phyloP scores from a whole-genome alignment of 2,888 invertebrate genomes.

The Hoplodrina ambigua region DNA sequence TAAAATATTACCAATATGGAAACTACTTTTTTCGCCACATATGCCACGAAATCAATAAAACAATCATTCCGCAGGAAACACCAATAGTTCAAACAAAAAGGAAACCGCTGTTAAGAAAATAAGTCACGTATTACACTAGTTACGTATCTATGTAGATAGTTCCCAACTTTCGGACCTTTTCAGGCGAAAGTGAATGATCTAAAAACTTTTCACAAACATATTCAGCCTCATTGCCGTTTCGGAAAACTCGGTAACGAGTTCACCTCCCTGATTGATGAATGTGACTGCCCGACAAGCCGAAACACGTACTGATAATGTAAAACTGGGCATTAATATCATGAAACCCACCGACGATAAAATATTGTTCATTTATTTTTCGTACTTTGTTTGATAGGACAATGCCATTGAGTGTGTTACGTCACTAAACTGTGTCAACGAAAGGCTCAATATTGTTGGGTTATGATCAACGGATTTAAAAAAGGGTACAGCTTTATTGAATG shows the following conservation, averaged over 20 bases:
- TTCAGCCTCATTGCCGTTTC: constrained; percentile 80
- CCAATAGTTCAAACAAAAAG: constrained; percentile 40
- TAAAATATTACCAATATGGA: not conserved
- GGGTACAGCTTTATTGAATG: constrained; percentile 36
- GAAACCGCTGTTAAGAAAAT: constrained; percentile 54
- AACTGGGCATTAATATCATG: constrained; percentile 75
- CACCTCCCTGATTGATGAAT: constrained; percentile 87
- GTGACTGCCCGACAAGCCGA: constrained; percentile 70
- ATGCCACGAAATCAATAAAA: constrained; percentile 30
- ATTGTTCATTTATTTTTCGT: constrained; percentile 66
- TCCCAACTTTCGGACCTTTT: constrained; percentile 70
- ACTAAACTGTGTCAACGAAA: constrained; percentile 49
- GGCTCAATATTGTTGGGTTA: constrained; percentile 27
- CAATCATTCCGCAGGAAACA: constrained; percentile 36
- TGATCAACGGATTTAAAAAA: constrained; percentile 36
- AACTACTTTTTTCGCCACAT: not conserved
- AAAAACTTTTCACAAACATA: constrained; percentile 86
- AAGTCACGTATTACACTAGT: constrained; percentile 70
- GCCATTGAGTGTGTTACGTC: constrained; percentile 50
- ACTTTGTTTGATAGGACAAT: constrained; percentile 61
- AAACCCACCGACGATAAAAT: constrained; percentile 72
- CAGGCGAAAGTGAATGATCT: constrained; percentile 87
- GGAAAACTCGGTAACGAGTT: constrained; percentile 87
- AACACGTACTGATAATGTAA: constrained; percentile 82
- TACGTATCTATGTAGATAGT: constrained; percentile 68